Evolutionary conservation across 2,888 invertebrate species (phyloP).

Genomic region (Tridacna gigas): DNA sequence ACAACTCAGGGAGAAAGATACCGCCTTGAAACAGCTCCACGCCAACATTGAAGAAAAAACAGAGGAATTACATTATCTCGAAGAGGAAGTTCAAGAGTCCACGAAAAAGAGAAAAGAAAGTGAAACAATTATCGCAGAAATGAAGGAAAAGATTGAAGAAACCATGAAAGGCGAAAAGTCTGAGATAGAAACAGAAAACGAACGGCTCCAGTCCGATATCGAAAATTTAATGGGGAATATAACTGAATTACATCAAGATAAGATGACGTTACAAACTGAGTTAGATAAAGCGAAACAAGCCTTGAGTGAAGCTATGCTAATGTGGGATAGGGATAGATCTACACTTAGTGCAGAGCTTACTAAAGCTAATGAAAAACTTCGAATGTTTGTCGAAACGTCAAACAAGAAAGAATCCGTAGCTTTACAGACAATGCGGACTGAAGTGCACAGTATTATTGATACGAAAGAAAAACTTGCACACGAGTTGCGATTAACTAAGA

Average conservation of each 20-base stretch:
- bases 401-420: slow-evolving; percentile 67
- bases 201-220: slow-evolving; percentile 70
- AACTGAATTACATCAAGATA: slow-evolving; percentile 73
- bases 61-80: slow-evolving; percentile 76
- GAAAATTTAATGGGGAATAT: slow-evolving; percentile 75
- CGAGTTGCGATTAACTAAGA: slow-evolving; percentile 71
- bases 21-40: slow-evolving; percentile 76
- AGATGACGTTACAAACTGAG: slow-evolving; percentile 70
- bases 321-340: slow-evolving; percentile 75
- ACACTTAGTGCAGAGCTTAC: slow-evolving; percentile 67
- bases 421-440: slow-evolving; percentile 74
- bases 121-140: slow-evolving; percentile 68
- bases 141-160: slow-evolving; percentile 66
- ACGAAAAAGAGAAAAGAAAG: slow-evolving; percentile 73
- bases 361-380: slow-evolving; percentile 71
- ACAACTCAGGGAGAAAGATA: slow-evolving; percentile 76
- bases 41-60: slow-evolving; percentile 72
- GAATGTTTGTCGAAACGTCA: slow-evolving; percentile 69
- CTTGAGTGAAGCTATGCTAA: slow-evolving; percentile 72
- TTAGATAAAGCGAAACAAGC: slow-evolving; percentile 74
- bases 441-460: slow-evolving; percentile 78
- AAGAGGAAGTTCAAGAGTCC: slow-evolving; percentile 74
- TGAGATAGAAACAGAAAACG: slow-evolving; percentile 75
- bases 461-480: slow-evolving; percentile 79
- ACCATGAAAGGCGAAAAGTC: slow-evolving; percentile 66